Conservation (phyloP, 1,140 invertebrate species). For the Papilio helenus region DNA sequence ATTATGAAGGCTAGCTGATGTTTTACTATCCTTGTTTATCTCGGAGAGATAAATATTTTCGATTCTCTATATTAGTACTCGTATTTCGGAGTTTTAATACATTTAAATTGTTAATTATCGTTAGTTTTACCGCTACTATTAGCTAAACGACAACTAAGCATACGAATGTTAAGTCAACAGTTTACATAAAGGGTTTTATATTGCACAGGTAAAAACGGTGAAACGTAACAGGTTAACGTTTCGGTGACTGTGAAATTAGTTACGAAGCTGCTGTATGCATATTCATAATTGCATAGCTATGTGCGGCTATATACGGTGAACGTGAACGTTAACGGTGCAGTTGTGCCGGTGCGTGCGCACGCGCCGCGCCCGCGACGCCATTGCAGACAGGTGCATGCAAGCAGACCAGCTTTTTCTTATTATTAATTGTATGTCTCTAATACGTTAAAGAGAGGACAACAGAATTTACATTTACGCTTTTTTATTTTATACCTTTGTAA, state of each 20-base stretch:
- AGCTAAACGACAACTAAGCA: not conserved
- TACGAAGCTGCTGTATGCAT: constrained; percentile 44
- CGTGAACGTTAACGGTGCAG: constrained; percentile 44
- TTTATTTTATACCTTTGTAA: too few relatives aligned
- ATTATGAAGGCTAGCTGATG: not conserved
- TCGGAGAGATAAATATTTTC: not conserved
- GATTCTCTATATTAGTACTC: not conserved
- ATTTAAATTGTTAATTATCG: not conserved
- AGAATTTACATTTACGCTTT: not conserved
- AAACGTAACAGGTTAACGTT: constrained; percentile 45
- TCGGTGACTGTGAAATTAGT: constrained; percentile 42
- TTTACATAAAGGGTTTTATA: constrained; percentile 30
- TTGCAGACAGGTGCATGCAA: constrained; percentile 21
- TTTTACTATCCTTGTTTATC: not conserved
- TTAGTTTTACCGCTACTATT: not conserved
- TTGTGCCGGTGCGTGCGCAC: constrained; percentile 37
- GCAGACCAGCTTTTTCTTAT: not conserved
- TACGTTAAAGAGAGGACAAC: not conserved
- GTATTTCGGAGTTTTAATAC: too few relatives aligned
- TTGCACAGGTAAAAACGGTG: constrained; percentile 6
- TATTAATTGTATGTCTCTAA: not conserved
- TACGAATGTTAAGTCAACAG: not conserved
- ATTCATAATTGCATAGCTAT: constrained; percentile 45
- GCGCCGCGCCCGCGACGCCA: not conserved
- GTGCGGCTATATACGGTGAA: constrained; percentile 40